Conservation (phyloP, 2,113 vertebrate species). For the Antigone vipio region DNA sequence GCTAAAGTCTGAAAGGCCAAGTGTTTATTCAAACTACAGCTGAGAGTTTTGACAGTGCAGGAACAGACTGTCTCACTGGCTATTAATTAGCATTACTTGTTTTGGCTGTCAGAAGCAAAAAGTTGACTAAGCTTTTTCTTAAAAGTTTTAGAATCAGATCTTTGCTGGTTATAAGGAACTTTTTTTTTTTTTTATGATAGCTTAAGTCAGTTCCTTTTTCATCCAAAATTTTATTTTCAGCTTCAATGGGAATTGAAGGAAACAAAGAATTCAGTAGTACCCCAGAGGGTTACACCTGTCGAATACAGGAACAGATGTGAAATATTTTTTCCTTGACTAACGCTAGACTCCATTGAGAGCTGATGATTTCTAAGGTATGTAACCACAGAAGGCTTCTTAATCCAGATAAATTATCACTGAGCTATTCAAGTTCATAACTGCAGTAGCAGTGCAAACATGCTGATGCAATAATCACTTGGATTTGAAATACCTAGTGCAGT, state of each 20-base stretch:
- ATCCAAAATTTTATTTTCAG: neutral
- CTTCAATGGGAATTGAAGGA: neutral
- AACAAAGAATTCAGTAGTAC: neutral
- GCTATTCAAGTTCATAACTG: neutral
- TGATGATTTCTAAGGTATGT: neutral
- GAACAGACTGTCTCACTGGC: neutral
- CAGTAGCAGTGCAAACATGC: neutral
- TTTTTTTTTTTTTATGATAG: neutral
- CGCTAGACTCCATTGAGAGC: neutral
- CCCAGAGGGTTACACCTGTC: neutral
- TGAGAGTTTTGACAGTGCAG: neutral
- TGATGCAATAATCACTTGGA: constrained; percentile 5
- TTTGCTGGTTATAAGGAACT: neutral
- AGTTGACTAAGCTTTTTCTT: neutral
- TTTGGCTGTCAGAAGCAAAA: neutral
- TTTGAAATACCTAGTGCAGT: neutral
- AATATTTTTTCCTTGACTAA: constrained; percentile 17
- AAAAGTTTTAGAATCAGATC: neutral
- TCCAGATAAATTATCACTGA: neutral
- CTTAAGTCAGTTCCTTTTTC: neutral
- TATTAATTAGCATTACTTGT: neutral
- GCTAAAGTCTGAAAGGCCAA: neutral
- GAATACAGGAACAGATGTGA: neutral
- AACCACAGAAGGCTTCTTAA: neutral
- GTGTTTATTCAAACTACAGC: neutral